phyloP scores from a whole-genome alignment of 2,113 vertebrate species.

The Leucopsar rothschildi region DNA sequence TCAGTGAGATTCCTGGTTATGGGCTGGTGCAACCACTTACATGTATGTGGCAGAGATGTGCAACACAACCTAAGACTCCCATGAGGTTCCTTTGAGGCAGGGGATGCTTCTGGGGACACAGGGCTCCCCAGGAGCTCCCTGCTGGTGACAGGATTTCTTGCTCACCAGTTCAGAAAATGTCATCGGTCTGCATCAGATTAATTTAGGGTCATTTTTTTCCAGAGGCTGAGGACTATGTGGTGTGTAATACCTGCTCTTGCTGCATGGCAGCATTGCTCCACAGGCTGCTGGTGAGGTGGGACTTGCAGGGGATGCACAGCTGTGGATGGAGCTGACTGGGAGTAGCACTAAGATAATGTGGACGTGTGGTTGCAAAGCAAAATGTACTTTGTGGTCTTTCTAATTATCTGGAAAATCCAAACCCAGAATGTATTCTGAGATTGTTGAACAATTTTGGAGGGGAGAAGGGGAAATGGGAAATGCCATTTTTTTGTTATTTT shows the following conservation, averaged over 20 bases:
- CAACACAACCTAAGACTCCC: accelerated
- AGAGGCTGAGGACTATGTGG: background rate
- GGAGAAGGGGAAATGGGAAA: background rate
- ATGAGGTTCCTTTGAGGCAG: background rate
- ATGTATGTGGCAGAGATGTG: accelerated
- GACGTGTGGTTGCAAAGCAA: background rate
- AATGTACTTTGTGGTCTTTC: background rate
- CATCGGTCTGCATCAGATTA: background rate
- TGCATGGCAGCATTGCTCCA: accelerated
- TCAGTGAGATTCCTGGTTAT: background rate
- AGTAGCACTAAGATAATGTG: accelerated
- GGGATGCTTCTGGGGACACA: background rate
- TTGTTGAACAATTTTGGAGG: background rate
- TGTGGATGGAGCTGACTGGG: background rate
- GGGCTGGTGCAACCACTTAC: background rate
- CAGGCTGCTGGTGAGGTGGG: background rate
- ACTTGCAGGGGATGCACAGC: background rate
- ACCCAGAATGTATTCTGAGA: background rate
- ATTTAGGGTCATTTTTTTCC: background rate
- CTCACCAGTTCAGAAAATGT: background rate
- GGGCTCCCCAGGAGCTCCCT: background rate
- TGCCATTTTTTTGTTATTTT: background rate
- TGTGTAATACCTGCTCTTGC: background rate
- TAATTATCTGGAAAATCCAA: background rate
- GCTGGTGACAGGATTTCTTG: background rate